Conservation (phyloP, 2,888 invertebrate species). For the Parapristionchus giblindavisi region DNA sequence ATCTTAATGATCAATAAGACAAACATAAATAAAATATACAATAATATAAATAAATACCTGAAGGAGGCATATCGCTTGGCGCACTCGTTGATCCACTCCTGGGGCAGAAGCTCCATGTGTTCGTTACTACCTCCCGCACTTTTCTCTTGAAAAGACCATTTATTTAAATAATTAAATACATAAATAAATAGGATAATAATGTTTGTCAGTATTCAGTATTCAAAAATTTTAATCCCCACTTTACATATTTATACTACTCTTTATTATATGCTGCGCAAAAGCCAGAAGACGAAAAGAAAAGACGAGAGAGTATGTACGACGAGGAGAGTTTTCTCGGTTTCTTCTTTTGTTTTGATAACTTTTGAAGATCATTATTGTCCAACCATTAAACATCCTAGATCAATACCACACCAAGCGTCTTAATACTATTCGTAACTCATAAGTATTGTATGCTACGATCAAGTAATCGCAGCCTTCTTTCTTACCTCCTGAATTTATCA, state of each 20-base stretch:
- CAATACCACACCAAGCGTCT: too few species aligned
- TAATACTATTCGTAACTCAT: too few species aligned
- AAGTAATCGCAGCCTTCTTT: too few species aligned
- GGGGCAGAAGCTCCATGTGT: constrained; percentile 13
- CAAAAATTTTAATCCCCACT: too few species aligned
- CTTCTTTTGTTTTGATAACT: too few species aligned
- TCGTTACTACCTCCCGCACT: constrained; percentile 2
- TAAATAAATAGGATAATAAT: neutral
- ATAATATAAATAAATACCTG: neutral
- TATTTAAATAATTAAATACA: neutral
- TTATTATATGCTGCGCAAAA: too few species aligned
- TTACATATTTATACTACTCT: too few species aligned
- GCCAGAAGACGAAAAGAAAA: too few species aligned
- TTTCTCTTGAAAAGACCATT: neutral
- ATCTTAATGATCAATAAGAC: neutral
- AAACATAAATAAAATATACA: neutral
- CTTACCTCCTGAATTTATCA: too few species aligned
- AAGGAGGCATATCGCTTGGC: neutral
- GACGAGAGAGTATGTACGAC: neutral
- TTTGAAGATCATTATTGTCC: too few species aligned
- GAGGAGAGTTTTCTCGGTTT: neutral
- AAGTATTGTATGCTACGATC: too few species aligned
- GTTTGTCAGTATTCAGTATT: neutral
- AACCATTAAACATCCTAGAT: too few species aligned
- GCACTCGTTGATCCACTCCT: neutral